phyloP scores from a whole-genome alignment of 2,888 invertebrate genomes.

The Morinoia aosen region DNA sequence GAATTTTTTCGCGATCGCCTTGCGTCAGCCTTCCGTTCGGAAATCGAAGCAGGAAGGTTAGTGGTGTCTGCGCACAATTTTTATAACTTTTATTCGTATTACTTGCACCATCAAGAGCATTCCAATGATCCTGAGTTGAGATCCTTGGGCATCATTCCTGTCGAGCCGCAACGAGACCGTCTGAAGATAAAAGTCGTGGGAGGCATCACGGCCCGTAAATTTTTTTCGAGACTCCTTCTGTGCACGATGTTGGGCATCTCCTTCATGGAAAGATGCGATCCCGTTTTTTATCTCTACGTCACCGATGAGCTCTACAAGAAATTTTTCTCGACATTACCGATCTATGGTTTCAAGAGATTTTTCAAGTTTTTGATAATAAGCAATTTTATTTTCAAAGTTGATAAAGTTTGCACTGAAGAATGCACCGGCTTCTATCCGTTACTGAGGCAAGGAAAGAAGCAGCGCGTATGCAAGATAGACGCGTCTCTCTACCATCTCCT shows the following conservation, averaged over 20 bases:
- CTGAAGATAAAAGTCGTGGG: constrained; percentile 1
- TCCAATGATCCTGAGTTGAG: not conserved
- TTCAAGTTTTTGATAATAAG: not conserved
- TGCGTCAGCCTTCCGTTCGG: not conserved
- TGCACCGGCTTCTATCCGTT: not conserved
- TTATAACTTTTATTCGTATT: constrained; percentile 16
- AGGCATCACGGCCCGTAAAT: not conserved
- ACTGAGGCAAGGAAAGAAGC: not conserved
- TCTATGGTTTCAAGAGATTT: not conserved
- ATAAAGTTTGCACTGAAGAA: not conserved
- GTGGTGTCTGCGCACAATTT: not conserved
- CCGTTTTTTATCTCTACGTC: constrained; percentile 2
- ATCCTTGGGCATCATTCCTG: not conserved
- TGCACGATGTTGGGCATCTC: not conserved
- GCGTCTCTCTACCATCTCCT: not conserved
- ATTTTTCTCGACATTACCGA: not conserved
- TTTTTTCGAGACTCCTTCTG: not conserved
- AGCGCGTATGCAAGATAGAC: not conserved
- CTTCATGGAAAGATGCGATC: not conserved
- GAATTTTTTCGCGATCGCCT: constrained; percentile 3
- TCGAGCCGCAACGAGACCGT: not conserved
- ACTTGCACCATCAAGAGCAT: not conserved
- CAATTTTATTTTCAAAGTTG: not conserved
- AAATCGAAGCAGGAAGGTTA: not conserved
- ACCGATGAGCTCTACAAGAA: not conserved